Evolutionary conservation across 2,797 vertebrate species (phyloP).

Genomic region (Alca torda): DNA sequence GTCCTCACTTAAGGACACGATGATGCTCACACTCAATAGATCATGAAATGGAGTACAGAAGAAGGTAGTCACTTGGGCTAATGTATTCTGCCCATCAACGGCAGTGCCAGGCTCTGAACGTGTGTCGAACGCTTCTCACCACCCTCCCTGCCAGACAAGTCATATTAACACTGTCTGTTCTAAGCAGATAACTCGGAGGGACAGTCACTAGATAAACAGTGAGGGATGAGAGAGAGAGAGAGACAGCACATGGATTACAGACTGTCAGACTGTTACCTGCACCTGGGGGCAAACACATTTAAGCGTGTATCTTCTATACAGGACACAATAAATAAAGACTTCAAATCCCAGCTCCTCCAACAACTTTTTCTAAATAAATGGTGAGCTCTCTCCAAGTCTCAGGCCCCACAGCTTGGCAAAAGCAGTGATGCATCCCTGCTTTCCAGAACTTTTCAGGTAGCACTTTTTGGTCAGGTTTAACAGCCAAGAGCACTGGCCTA

Average conservation of each 20-base stretch:
- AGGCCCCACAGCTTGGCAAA: background rate
- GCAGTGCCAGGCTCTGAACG: background rate
- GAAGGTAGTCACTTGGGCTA: background rate
- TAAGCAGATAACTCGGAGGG: background rate
- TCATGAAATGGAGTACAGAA: background rate
- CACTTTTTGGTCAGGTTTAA: background rate
- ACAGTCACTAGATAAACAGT: background rate
- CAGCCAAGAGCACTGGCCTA: background rate
- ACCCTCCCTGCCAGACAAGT: background rate
- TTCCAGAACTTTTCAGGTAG: background rate
- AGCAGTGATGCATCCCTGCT: background rate
- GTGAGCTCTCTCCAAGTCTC: background rate
- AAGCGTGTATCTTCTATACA: background rate
- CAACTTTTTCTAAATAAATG: background rate
- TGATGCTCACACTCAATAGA: background rate
- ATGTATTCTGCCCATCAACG: background rate
- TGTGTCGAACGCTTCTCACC: fast-evolving
- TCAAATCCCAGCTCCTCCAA: background rate
- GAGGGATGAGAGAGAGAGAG: background rate
- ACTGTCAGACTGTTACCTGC: background rate
- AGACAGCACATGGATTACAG: background rate
- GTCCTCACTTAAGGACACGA: background rate
- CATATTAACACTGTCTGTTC: background rate
- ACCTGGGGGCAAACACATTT: background rate
- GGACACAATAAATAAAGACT: background rate